Base-by-base conservation (phyloP, 2,113 vertebrate genomes). In the Dromas ardeola region DNA sequence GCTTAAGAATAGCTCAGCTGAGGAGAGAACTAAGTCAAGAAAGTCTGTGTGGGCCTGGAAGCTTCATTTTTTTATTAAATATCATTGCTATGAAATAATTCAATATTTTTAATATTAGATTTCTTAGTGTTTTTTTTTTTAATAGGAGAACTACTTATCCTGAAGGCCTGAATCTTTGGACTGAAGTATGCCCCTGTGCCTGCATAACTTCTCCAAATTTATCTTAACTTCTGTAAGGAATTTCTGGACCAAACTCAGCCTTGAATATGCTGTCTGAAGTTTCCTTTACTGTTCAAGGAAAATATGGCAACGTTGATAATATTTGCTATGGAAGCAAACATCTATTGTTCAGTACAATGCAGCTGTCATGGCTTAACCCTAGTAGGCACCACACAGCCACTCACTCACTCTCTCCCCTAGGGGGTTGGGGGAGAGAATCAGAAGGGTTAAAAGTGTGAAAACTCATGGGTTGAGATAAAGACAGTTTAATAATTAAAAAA, bases 311-410 rank as follows among this genome's bases (percentile, higher is more conserved):
- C 0, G 0, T 16, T 52, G 40, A 65, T 42, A 32, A 42, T 18
- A 0, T 25, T 77, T 50, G 43, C 7, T 56, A 10, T 58, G 26
- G n/a, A 91, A 81, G 3, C 14, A 56, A 34, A 62, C 1, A 5
- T 30, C 5, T 38, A 5, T 17, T 45, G 4, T 32, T 67, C n/a
- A 91, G 15, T 58, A 23, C 26, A 76, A 63, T 43, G 30, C 9
- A 81, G 30, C 8, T 22, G 20, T 34, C 10, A 6, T 71, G 20
- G 6, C 80, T 56, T 76, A 79, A n/a, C 11, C 11, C 50, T 38
- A 25, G 9, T 13, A 45, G 20, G 25, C 8, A 16, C 14, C 21
- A 45, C 18, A 11, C 1, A 50, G 9, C 5, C 0, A 0, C 32
- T 85, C 2, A 0, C 12, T 85, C 11, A 56, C 18, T 65, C 18